A percentile compares a stretch with the other conserved stretches of the same genome.
These are phyloP conservation scores for Tupiocoris notatus DNA, from an alignment of 2,888 invertebrate species.

Conservation along the genomic window DNA sequence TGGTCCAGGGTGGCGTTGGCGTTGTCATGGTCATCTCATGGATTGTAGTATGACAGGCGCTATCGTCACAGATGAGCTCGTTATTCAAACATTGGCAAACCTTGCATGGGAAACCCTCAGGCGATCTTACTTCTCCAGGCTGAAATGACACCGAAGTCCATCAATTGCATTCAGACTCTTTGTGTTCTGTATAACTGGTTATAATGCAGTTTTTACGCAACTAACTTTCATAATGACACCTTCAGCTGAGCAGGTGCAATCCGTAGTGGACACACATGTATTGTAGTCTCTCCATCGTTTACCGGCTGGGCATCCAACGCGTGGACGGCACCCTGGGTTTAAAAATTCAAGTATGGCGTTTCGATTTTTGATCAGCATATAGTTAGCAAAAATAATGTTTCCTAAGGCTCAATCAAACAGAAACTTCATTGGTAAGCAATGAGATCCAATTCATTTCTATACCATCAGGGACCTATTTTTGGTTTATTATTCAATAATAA, in stretches of 20 bases:
- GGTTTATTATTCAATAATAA: too few relatives aligned
- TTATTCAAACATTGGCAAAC: conserved; percentile 80
- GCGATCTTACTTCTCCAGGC: conserved; percentile 65
- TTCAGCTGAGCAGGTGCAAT: conserved; percentile 71
- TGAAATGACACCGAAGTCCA: too few relatives aligned
- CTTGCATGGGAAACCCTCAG: conserved; percentile 62
- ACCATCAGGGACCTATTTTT: too few relatives aligned
- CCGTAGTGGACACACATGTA: conserved; percentile 69
- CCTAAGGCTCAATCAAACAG: too few relatives aligned
- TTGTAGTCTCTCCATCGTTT: conserved; percentile 69
- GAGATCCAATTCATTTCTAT: too few relatives aligned
- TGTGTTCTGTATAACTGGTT: too few relatives aligned
- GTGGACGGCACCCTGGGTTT: conserved; percentile 55
- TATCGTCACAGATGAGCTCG: conserved; percentile 66
- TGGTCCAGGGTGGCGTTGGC: conserved; percentile 38
- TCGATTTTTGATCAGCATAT: not conserved
- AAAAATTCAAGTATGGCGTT: not conserved
- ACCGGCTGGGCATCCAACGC: conserved; percentile 61
- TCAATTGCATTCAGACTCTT: too few relatives aligned
- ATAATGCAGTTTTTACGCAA: too few relatives aligned
- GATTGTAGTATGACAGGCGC: conserved; percentile 54
- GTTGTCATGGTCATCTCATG: conserved; percentile 8
- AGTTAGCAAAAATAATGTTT: too few relatives aligned
- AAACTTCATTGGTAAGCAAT: too few relatives aligned
- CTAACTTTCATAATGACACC: conserved; percentile 26